phyloP scores from a whole-genome alignment of 1,140 invertebrate genomes.

The Monochamus saltuarius region DNA sequence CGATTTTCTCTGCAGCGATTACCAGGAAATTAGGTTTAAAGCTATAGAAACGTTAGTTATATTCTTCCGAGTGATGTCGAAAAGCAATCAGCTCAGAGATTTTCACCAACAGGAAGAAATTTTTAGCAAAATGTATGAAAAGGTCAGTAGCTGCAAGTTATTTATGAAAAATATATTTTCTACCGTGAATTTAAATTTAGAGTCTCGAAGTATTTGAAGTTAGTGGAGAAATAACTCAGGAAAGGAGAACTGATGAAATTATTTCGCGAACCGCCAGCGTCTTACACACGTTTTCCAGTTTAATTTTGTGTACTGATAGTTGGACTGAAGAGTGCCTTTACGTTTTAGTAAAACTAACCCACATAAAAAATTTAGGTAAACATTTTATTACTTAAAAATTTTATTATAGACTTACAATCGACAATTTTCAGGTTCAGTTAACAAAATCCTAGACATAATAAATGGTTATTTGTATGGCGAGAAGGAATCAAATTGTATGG shows the following conservation, averaged over 20 bases:
- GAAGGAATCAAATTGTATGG: constrained; percentile 41
- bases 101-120: constrained; percentile 43
- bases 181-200: constrained; percentile 18
- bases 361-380: constrained; percentile 10
- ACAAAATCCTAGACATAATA: constrained; percentile 44
- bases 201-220: constrained; percentile 35
- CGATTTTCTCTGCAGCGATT: constrained; percentile 46
- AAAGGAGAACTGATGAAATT: constrained; percentile 49
- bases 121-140: constrained; percentile 33
- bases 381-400: constrained; percentile 5
- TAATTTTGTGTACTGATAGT: constrained; percentile 50
- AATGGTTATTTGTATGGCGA: constrained; percentile 31
- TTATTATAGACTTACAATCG: constrained; percentile 5
- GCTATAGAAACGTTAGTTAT: constrained; percentile 46
- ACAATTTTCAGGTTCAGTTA: constrained; percentile 34
- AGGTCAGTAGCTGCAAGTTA: constrained; percentile 27
- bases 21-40: constrained; percentile 50
- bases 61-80: constrained; percentile 41
- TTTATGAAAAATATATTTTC: constrained; percentile 4
- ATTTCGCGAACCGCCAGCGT: constrained; percentile 48
- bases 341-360: constrained; percentile 46
- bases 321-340: constrained; percentile 51
- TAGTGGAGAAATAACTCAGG: constrained; percentile 26
- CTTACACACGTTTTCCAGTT: constrained; percentile 47
- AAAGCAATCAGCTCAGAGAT: constrained; percentile 28